Evolutionary conservation across 2,888 invertebrate species (phyloP), one percentile per base, ranked within the genome.

Genomic region (Zonitis immaculata): DNA sequence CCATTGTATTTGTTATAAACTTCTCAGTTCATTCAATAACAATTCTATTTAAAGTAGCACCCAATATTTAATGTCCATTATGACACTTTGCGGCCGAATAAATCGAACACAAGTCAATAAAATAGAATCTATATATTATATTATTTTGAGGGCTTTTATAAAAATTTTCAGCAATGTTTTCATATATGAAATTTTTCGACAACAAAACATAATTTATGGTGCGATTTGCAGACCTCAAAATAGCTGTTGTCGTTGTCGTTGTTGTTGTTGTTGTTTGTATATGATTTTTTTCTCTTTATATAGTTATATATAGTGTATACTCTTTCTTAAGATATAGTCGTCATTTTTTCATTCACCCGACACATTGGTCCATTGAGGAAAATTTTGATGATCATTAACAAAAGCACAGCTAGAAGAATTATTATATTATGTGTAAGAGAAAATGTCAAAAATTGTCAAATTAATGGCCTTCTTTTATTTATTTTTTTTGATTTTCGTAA

Each of bases 191-290:
- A 55, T 51, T 55, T 51, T 30, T 12, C 5, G 20, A 39, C 47
- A 49, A 62, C 59, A 62, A 64, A 61, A 52, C 57, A 58, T 61
- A 66, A 66, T 66, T 66, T 66, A 66, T 64, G 64, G 59, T 58
- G 57, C 52, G 58, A 55, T 60, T 61, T 60, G 51, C 57, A 39
- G 60, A 65, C 65, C 66, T 64, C 66, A 65, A 65, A 66, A 51
- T 49, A 42, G 39, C 20, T 39, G 39, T 39, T 26, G 26, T 26
- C 8, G 26, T 26, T 26, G 26, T 26, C 6, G 26, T 26, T 39
- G 39, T 39, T 20, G 20, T 53, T 56, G 46, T 46, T 61, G 60
- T 51, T 49, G 56, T 59, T 2, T 12, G 6, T 25, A 25, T 25
- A 25, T 6, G 25, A 22, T 26, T 26, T 26, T 16, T 6, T 35